Percentiles rank a stretch among this genome's conserved stretches.
Conservation (phyloP, 2,797 vertebrate species). For the Tympanoctomys barrerae region DNA sequence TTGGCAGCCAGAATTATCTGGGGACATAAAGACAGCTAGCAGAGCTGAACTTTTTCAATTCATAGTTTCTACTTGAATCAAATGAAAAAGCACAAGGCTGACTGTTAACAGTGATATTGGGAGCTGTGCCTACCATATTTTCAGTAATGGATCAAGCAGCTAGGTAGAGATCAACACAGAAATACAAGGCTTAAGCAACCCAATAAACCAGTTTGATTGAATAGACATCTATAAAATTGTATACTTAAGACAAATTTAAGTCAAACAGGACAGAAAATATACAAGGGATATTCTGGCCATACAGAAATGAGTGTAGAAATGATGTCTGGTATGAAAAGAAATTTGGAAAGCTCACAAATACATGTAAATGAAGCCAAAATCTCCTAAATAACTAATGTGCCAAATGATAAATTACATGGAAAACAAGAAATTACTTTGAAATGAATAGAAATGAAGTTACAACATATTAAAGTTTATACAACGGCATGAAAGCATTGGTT, state of each 20-base stretch:
- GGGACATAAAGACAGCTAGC: not conserved
- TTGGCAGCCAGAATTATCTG: not conserved
- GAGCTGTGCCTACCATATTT: not conserved
- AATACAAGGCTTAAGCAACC: too few relatives aligned
- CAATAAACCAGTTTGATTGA: not conserved
- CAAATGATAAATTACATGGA: not conserved
- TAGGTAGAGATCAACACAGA: not conserved
- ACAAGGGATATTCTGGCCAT: not conserved
- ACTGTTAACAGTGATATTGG: not conserved
- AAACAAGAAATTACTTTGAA: not conserved
- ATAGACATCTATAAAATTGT: not conserved
- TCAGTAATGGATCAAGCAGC: not conserved
- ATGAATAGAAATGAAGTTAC: not conserved
- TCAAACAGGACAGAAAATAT: not conserved
- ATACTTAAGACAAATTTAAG: not conserved
- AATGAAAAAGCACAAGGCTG: not conserved
- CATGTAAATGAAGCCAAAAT: not conserved
- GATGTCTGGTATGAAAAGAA: not conserved
- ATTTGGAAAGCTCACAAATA: not conserved
- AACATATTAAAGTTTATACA: not conserved
- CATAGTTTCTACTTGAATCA: not conserved
- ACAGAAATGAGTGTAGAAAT: not conserved
- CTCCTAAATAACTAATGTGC: not conserved
- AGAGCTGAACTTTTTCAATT: too few relatives aligned
- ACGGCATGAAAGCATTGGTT: not conserved